Evolutionary conservation across 2,888 invertebrate species (phyloP).

Genomic region (Scaeva pyrastri): DNA sequence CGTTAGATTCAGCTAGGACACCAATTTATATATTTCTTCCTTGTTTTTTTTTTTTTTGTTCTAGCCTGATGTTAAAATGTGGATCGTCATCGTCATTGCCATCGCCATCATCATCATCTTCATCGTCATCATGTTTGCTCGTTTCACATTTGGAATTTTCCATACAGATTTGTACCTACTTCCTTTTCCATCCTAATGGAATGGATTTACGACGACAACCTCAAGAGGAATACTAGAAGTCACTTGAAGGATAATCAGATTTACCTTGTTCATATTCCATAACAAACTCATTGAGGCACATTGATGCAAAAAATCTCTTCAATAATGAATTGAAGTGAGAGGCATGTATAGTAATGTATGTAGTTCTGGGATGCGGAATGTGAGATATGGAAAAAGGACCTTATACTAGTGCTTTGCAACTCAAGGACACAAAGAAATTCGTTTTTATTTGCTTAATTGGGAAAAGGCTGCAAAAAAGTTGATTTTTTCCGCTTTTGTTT

Average conservation of each 20-base stretch:
- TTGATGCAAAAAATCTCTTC: slow-evolving; percentile 53
- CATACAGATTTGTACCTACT: slow-evolving; percentile 30
- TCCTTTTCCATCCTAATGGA: background rate
- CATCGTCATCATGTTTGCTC: slow-evolving; percentile 50
- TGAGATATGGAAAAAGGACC: background rate
- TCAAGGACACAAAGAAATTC: background rate
- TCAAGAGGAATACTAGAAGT: slow-evolving; percentile 9
- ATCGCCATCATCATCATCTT: slow-evolving; percentile 30
- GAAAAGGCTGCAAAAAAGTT: slow-evolving; percentile 6
- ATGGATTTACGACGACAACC: slow-evolving; percentile 12
- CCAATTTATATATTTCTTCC: slow-evolving; percentile 49
- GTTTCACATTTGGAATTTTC: slow-evolving; percentile 56
- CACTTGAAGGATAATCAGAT: slow-evolving; percentile 66
- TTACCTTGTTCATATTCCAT: slow-evolving; percentile 52
- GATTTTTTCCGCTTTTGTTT: background rate
- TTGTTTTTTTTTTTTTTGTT: slow-evolving; percentile 27
- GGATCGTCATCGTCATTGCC: slow-evolving; percentile 25
- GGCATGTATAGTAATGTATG: background rate
- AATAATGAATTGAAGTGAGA: slow-evolving; percentile 39
- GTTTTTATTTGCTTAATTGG: slow-evolving; percentile 55
- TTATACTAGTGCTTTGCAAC: slow-evolving; percentile 16
- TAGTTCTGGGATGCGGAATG: background rate
- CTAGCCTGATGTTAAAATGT: slow-evolving; percentile 26
- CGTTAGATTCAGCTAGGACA: slow-evolving; percentile 72
- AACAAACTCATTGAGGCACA: slow-evolving; percentile 58